Percentiles rank a stretch among this genome's conserved stretches.
These are phyloP conservation scores for Hemiscyllium ocellatum DNA, from an alignment of 2,113 vertebrate genomes.

Conservation along the genomic window DNA sequence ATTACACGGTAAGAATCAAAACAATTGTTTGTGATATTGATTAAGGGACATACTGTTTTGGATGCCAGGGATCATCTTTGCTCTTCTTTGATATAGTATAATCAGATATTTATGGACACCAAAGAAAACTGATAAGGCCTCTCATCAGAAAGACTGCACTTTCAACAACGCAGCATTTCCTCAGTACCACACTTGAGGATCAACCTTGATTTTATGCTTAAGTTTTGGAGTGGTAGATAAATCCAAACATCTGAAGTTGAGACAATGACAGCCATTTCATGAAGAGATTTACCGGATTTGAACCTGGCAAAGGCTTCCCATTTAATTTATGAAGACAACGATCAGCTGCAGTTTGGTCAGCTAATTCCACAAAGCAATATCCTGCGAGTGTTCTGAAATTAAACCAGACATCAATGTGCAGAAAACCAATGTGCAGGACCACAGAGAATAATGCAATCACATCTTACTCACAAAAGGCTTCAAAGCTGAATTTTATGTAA, in stretches of 20 bases:
- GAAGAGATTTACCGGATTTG: slow-evolving; percentile 59
- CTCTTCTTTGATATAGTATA: not conserved
- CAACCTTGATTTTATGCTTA: not conserved
- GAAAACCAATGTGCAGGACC: not conserved
- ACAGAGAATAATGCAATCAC: not conserved
- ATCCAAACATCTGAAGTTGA: not conserved
- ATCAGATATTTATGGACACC: too few relatives aligned
- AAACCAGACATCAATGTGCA: slow-evolving; percentile 1
- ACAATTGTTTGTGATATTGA: not conserved
- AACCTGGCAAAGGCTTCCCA: slow-evolving; percentile 67
- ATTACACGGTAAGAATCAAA: not conserved
- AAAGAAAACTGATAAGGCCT: not conserved
- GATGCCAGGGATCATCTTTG: not conserved
- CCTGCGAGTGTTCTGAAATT: slow-evolving; percentile 48
- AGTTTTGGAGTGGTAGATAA: not conserved
- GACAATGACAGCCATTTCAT: not conserved
- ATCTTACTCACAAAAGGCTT: not conserved
- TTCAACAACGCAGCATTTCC: not conserved
- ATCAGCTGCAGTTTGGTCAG: slow-evolving; percentile 66
- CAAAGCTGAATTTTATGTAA: not conserved
- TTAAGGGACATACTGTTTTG: not conserved
- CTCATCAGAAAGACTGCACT: not conserved
- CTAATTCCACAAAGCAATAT: slow-evolving; percentile 70
- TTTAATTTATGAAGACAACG: slow-evolving; percentile 66
- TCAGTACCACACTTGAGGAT: not conserved